Percentiles rank a stretch among this genome's conserved stretches.
Conservation (phyloP, 2,888 invertebrate species). For the Lottia scabra region DNA sequence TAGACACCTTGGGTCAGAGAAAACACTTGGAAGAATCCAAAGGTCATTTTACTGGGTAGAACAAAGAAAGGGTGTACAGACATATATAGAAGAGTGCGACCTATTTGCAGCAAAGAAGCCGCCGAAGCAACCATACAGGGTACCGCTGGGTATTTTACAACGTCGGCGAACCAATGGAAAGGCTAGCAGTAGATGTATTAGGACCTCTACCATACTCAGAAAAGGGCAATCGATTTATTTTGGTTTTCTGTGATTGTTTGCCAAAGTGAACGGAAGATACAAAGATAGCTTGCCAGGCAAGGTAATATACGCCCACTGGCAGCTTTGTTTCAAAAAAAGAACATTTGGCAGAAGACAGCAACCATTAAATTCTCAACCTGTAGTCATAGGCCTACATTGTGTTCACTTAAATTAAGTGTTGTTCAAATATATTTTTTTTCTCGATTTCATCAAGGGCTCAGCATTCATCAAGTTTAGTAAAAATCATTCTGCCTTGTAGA, state of each 20-base stretch:
- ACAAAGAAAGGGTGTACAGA: not conserved
- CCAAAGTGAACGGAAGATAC: conserved; percentile 22
- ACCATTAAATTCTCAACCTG: too few species aligned
- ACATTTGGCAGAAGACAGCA: too few species aligned
- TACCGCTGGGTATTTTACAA: not conserved
- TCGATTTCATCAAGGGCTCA: too few species aligned
- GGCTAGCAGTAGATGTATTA: conserved; percentile 11
- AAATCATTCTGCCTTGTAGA: too few species aligned
- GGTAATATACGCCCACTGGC: too few species aligned
- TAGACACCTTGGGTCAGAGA: too few species aligned
- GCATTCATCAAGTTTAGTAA: too few species aligned
- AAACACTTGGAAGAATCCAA: conserved; percentile 9
- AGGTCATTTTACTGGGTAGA: conserved; percentile 14
- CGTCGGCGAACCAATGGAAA: conserved; percentile 15
- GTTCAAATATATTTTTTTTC: too few species aligned
- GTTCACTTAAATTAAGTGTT: too few species aligned
- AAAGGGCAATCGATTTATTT: conserved; percentile 13
- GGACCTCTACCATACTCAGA: conserved; percentile 13
- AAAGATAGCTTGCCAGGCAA: too few species aligned
- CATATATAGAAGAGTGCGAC: not conserved
- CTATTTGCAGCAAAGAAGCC: not conserved
- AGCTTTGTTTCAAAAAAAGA: too few species aligned
- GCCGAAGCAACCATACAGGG: conserved; percentile 2
- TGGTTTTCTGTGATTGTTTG: conserved; percentile 15
- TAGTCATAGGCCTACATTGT: too few species aligned